Evolutionary conservation across 2,888 invertebrate species (phyloP).

Genomic region (Cryptocheilus praepositus): DNA sequence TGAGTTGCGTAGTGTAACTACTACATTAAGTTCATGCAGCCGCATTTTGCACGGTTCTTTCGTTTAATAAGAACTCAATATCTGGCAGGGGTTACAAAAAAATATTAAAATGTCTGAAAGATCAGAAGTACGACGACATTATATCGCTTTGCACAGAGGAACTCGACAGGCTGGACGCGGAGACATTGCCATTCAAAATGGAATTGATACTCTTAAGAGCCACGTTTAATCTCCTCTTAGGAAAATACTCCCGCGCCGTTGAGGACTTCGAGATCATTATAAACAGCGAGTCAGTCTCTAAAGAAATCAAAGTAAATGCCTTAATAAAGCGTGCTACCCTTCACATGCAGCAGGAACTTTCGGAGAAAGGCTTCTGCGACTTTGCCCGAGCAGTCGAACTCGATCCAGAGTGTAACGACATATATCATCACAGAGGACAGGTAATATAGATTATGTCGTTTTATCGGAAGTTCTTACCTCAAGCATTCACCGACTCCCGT

Average conservation of each 20-base stretch:
- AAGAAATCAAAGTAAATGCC: slow-evolving; percentile 86
- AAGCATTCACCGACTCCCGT: slow-evolving; percentile 6
- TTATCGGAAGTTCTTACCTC: neutral
- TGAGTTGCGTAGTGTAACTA: no score
- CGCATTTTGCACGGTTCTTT: neutral
- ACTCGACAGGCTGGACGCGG: slow-evolving; percentile 78
- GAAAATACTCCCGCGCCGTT: slow-evolving; percentile 84
- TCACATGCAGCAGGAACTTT: slow-evolving; percentile 86
- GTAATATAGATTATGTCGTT: slow-evolving; percentile 65
- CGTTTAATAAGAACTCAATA: neutral
- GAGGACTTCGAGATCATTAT: slow-evolving; percentile 85
- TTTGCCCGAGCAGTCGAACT: slow-evolving; percentile 86
- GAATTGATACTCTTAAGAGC: slow-evolving; percentile 88
- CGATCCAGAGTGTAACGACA: slow-evolving; percentile 89
- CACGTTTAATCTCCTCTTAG: slow-evolving; percentile 88
- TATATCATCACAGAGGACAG: slow-evolving; percentile 93
- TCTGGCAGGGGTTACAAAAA: slow-evolving; percentile 80
- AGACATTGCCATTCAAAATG: slow-evolving; percentile 64
- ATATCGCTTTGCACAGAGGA: slow-evolving; percentile 88
- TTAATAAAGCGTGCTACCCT: slow-evolving; percentile 92
- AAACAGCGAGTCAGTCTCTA: slow-evolving; percentile 79
- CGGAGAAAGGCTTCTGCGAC: slow-evolving; percentile 85
- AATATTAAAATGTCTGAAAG: slow-evolving; percentile 83
- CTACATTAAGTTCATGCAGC: no score
- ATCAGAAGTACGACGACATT: slow-evolving; percentile 85